Evolutionary conservation across 2,888 invertebrate genomes (phyloP).

Genomic region (Luffia ferchaultella): DNA sequence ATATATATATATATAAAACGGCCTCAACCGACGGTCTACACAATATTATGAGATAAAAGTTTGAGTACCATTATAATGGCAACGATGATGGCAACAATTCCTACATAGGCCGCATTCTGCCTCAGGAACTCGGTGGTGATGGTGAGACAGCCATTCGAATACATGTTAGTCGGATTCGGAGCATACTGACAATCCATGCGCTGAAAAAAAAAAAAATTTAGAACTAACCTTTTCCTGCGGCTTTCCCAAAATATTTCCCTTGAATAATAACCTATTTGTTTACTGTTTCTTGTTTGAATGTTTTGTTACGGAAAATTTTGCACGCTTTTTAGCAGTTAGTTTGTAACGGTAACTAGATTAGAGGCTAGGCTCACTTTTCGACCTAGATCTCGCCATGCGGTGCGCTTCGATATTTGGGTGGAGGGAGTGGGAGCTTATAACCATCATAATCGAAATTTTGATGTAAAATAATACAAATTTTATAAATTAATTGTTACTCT

Average conservation of each 20-base stretch:
- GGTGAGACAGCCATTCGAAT: constrained; percentile 78
- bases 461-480: too few relatives aligned
- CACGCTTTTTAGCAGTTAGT: too few relatives aligned
- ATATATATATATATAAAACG: too few relatives aligned
- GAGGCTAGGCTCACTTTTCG: too few relatives aligned
- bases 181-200: constrained; percentile 64
- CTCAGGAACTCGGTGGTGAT: constrained; percentile 76
- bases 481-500: too few relatives aligned
- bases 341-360: too few relatives aligned
- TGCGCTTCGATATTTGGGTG: too few relatives aligned
- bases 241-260: background rate
- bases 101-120: constrained; percentile 81
- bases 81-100: constrained; percentile 81
- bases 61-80: constrained; percentile 91
- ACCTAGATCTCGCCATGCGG: too few relatives aligned
- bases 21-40: too few relatives aligned
- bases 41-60: too few relatives aligned
- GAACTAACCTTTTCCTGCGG: background rate
- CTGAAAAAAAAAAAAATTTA: constrained; percentile 32
- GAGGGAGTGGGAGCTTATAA: too few relatives aligned
- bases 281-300: constrained; percentile 32
- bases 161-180: constrained; percentile 69
- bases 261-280: background rate
- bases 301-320: constrained; percentile 72
- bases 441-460: too few relatives aligned